These are phyloP conservation scores for Drosophila sulfurigaster DNA, from an alignment of 1,140 invertebrate species.

Conservation along the genomic window DNA sequence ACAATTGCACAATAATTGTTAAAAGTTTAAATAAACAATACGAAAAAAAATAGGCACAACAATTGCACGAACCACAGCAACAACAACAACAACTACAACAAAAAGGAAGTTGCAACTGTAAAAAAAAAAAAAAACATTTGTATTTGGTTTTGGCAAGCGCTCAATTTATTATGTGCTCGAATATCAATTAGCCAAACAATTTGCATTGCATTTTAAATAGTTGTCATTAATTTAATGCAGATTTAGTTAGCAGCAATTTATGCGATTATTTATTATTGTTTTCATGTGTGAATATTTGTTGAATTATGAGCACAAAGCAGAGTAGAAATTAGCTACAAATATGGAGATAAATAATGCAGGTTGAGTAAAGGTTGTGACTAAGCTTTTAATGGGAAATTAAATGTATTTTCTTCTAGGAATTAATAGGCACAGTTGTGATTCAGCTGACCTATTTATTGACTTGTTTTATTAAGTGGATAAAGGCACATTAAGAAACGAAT, in stretches of 20 bases:
- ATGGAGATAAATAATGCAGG: too few species aligned
- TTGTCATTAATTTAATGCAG: constrained; percentile 15
- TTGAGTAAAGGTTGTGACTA: too few species aligned
- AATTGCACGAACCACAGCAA: not conserved
- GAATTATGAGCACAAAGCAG: not conserved
- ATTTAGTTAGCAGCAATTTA: constrained; percentile 11
- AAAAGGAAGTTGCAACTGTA: not conserved
- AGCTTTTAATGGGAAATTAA: too few species aligned
- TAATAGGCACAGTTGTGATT: too few species aligned
- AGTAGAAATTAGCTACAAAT: too few species aligned
- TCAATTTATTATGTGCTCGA: constrained; percentile 37
- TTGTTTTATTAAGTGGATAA: too few species aligned
- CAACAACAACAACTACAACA: not conserved
- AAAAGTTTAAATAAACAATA: constrained; percentile 78
- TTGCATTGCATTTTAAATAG: constrained; percentile 8
- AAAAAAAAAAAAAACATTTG: constrained; percentile 1
- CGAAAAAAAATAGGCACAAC: constrained; percentile 60
- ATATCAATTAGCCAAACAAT: constrained; percentile 64
- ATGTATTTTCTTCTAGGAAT: too few species aligned
- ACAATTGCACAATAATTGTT: constrained; percentile 84
- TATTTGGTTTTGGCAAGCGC: not conserved
- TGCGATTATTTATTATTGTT: not conserved
- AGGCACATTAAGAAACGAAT: too few species aligned
- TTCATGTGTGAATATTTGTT: constrained; percentile 4
- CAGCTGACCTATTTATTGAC: too few species aligned